Evolutionary conservation across 2,888 invertebrate species (phyloP).

Genomic region (Sicus ferrugineus): DNA sequence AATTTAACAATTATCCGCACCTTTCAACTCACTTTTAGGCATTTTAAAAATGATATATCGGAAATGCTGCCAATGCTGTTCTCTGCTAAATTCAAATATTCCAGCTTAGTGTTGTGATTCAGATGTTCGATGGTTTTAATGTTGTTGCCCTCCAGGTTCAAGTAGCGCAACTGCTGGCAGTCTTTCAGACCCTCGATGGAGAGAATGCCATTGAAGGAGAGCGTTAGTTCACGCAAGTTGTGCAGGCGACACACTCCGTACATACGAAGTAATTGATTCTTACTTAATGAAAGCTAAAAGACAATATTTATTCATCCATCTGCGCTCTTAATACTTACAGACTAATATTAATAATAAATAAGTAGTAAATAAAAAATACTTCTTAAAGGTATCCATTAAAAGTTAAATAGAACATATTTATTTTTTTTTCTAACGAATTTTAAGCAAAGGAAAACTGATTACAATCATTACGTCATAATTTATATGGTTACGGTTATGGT

Average conservation of each 20-base stretch:
- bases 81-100: conserved; percentile 86
- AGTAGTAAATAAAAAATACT: too few species aligned
- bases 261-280: conserved; percentile 88
- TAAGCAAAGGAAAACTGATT: too few species aligned
- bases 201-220: conserved; percentile 87
- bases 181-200: conserved; percentile 91
- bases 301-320: conserved; percentile 34
- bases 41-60: conserved; percentile 83
- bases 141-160: conserved; percentile 88
- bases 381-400: too few species aligned
- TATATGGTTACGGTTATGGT: too few species aligned
- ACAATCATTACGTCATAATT: too few species aligned
- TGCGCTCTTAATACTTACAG: too few species aligned
- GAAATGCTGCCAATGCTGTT: conserved; percentile 86
- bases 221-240: conserved; percentile 80
- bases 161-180: conserved; percentile 78
- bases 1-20: neutral
- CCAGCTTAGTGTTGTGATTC: conserved; percentile 80
- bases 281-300: conserved; percentile 80
- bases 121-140: conserved; percentile 93
- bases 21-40: conserved; percentile 76
- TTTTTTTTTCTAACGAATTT: too few species aligned
- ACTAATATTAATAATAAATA: too few species aligned
- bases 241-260: conserved; percentile 83
- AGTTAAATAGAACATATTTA: too few species aligned